These are phyloP conservation scores for Habroteleia sp. DNA, from an alignment of 2,888 invertebrate species.

Conservation along the genomic window DNA sequence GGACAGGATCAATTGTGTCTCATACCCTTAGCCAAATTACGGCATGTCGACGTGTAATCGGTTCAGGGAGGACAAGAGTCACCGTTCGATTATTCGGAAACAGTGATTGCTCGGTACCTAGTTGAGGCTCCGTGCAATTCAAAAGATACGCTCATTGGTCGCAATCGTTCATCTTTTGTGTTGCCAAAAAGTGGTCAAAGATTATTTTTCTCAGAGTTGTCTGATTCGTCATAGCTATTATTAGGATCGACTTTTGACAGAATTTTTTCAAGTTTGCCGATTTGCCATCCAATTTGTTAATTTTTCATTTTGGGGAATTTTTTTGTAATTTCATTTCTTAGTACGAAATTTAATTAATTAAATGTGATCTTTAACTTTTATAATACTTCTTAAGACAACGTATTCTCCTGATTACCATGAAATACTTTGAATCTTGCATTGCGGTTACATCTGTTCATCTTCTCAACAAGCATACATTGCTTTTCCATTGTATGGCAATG, in stretches of 20 bases:
- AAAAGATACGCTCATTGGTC: conserved; percentile 60
- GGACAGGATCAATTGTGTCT: conserved; percentile 59
- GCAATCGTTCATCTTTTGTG: conserved; percentile 57
- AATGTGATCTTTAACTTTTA: too few species aligned
- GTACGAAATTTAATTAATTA: not conserved
- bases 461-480: conserved; percentile 30
- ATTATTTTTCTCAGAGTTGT: conserved; percentile 27
- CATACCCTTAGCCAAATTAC: conserved; percentile 56
- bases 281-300: too few species aligned
- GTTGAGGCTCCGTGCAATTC: conserved; percentile 41
- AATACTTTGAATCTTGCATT: conserved; percentile 11
- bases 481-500: conserved; percentile 24
- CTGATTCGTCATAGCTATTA: conserved; percentile 18
- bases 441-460: conserved; percentile 47
- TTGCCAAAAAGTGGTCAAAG: conserved; percentile 59
- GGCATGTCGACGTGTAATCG: conserved; percentile 67
- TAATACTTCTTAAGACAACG: too few species aligned
- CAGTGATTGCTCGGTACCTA: conserved; percentile 63
- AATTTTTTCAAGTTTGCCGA: too few species aligned
- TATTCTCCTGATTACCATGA: too few species aligned
- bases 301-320: too few species aligned
- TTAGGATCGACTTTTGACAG: too few species aligned
- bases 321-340: too few species aligned
- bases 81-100: conserved; percentile 67
- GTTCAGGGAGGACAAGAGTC: conserved; percentile 64